A percentile compares a stretch with the other conserved stretches of the same genome.
phyloP scores from a whole-genome alignment of 2,888 invertebrate genomes.

The Diaprepes abbreviatus region DNA sequence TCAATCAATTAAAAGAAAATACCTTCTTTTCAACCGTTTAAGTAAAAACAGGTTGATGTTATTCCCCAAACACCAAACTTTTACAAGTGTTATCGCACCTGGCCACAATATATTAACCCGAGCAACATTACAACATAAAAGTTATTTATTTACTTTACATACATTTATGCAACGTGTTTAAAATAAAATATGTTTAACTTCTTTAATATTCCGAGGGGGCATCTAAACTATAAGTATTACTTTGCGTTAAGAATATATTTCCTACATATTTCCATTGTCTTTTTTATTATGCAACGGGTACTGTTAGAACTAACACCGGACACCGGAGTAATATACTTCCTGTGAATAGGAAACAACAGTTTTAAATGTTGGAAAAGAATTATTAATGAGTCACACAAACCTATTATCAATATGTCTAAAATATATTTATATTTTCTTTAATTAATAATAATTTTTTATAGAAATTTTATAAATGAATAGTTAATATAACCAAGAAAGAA shows the following conservation, averaged over 20 bases:
- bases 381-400: too few relatives aligned
- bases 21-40: too few relatives aligned
- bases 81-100: constrained; percentile 4
- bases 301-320: constrained; percentile 14
- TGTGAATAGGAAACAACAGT: constrained; percentile 12
- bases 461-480: too few relatives aligned
- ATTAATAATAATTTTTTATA: too few relatives aligned
- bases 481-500: too few relatives aligned
- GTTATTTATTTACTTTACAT: constrained; percentile 22
- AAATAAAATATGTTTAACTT: constrained; percentile 8
- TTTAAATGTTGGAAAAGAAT: not conserved
- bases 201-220: constrained; percentile 2
- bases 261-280: constrained; percentile 9
- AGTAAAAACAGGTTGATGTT: too few relatives aligned
- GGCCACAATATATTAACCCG: not conserved
- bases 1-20: too few relatives aligned
- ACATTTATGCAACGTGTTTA: constrained; percentile 16
- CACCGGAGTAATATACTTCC: constrained; percentile 23
- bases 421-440: too few relatives aligned
- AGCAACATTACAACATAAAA: not conserved
- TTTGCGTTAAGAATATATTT: constrained; percentile 14
- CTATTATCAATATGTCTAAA: too few relatives aligned
- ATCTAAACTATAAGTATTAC: not conserved
- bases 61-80: not conserved
- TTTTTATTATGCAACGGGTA: constrained; percentile 4